These are phyloP conservation scores for Calidris pygmaea DNA, from an alignment of 2,113 vertebrate genomes.

Conservation along the genomic window DNA sequence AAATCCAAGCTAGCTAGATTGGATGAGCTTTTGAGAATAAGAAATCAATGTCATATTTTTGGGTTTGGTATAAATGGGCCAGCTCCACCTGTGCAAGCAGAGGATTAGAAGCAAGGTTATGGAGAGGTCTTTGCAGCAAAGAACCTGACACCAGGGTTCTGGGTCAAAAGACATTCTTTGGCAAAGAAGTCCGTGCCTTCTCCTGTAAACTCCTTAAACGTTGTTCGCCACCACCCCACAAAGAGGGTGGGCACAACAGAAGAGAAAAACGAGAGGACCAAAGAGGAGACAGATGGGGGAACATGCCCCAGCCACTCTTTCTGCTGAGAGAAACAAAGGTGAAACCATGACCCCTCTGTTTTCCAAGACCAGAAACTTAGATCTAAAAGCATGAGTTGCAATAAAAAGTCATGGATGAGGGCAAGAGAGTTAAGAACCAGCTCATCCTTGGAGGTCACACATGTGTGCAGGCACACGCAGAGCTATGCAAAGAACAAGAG, in stretches of 20 bases:
- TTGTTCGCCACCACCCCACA: background rate
- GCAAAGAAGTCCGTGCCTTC: background rate
- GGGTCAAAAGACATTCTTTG: background rate
- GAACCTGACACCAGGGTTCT: background rate
- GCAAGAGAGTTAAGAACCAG: background rate
- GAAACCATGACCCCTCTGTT: background rate
- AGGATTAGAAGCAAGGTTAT: background rate
- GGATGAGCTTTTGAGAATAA: background rate
- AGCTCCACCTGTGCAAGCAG: background rate
- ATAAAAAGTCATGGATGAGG: background rate
- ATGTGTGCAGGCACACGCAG: accelerated
- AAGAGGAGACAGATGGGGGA: background rate
- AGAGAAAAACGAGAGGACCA: background rate
- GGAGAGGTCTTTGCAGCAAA: background rate
- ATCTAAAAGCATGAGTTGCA: background rate
- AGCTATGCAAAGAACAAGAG: background rate
- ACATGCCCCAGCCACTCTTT: background rate
- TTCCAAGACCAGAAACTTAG: background rate
- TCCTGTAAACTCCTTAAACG: background rate
- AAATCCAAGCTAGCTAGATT: background rate
- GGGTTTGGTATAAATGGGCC: background rate
- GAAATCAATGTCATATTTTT: background rate
- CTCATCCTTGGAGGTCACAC: background rate
- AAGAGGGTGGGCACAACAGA: background rate
- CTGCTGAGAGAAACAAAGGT: background rate